A percentile compares a stretch with the other conserved stretches of the same genome.
Conservation (phyloP, 2,113 vertebrate species). For the Boulengeromyrus knoepffleri region DNA sequence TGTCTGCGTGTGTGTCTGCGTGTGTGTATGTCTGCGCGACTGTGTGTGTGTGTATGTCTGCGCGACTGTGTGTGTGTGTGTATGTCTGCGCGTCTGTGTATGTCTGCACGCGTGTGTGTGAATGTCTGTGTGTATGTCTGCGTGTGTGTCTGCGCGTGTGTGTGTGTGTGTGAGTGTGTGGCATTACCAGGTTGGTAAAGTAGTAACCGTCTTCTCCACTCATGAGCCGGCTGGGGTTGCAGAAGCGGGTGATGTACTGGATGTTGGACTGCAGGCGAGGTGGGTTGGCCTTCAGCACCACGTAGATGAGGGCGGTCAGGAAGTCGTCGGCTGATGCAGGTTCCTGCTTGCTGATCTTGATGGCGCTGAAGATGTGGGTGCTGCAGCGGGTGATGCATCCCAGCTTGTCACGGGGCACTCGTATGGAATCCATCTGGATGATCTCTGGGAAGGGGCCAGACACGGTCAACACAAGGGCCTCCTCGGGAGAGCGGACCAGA, state of each 20-base stretch:
- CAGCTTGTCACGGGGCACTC: conserved; percentile 86
- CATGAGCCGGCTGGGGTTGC: conserved; percentile 89
- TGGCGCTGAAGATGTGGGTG: conserved; percentile 91
- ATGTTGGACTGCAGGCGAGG: conserved; percentile 95
- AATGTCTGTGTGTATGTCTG: not conserved
- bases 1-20: not conserved
- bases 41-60: not conserved
- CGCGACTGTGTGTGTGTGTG: not conserved
- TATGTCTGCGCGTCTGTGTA: not conserved
- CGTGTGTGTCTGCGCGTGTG: not conserved
- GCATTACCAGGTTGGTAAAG: conserved; percentile 87
- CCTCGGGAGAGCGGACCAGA: not conserved
- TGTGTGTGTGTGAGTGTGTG: not conserved
- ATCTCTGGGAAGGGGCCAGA: conserved; percentile 63
- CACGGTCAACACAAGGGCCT: not conserved
- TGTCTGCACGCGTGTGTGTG: not conserved
- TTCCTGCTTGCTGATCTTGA: conserved; percentile 82
- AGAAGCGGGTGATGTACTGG: conserved; percentile 94
- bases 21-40: not conserved
- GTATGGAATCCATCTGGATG: conserved; percentile 91
- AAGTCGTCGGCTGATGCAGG: conserved; percentile 95
- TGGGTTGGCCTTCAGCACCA: conserved; percentile 89
- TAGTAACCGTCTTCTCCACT: conserved; percentile 96
- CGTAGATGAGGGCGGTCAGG: conserved; percentile 88
- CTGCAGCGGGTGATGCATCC: conserved; percentile 86